Base-by-base conservation (phyloP, 2,888 invertebrate genomes). In the Lydus trimaculatus region DNA sequence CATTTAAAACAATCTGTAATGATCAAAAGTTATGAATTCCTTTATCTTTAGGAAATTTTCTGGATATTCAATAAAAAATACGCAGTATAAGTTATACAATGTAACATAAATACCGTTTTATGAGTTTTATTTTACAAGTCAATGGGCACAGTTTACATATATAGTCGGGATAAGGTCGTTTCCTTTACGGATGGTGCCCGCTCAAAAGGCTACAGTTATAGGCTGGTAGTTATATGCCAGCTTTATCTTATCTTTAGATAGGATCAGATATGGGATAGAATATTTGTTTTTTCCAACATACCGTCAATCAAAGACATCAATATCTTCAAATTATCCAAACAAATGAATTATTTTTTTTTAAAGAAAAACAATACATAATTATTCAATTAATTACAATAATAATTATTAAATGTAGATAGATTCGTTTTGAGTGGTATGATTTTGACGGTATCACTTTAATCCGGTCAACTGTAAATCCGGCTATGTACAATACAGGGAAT, bases 121-220 rank as follows among this genome's bases (percentile, higher is more conserved):
- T 73, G 72, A 73, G 73, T 73, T 75, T 71, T 72, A 75, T 75
- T 75, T 70, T 67, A 72, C 71, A 73, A 75, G 73, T 75, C 73
- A 73, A 63, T 72, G 71, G 66, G 65, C 70, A 69, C 72, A 67
- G 61, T 56, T 73, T 72, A 69, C 66, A 70, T 72, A 69, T 70
- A 72, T 62, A 64, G 61, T 31, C 64, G 66, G 63, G 52, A 69
- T 69, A 63, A 64, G 63, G 69, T 63, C 65, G 69, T 70, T 70
- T 67, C 66, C 65, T 70, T 70, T 62, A 67, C 70, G 70, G 70
- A 67, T 67, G 62, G 62, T 59, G 62, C 67, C 62, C 70, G 70
- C 65, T 70, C 69, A 62, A 70, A 64, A 66, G 61, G 66, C 61
- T 63, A 61, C 48, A 65, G 52, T 65, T 52, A 52, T 52, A 52